Evolutionary conservation across 2,797 vertebrate species (phyloP).

Genomic region (Alca torda): DNA sequence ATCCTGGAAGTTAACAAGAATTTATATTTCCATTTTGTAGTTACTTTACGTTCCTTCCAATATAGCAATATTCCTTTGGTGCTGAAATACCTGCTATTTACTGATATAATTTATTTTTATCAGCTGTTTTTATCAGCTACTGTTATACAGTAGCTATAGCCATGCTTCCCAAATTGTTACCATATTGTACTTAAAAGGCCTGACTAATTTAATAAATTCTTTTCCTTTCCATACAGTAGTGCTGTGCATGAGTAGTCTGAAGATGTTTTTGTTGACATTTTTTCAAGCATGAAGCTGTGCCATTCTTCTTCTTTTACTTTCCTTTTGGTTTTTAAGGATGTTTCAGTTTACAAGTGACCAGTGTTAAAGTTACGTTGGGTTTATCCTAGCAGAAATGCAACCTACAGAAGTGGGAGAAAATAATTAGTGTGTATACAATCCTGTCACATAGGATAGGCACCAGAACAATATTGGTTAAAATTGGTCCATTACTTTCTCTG

Average conservation of each 20-base stretch:
- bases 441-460: neutral
- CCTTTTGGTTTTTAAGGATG: neutral
- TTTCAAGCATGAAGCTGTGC: neutral
- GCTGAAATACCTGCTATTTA: neutral
- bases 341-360: neutral
- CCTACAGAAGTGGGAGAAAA: neutral
- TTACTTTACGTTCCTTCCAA: neutral
- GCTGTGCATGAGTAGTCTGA: neutral
- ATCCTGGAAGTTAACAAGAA: neutral
- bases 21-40: neutral
- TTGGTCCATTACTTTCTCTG: constrained; percentile 26
- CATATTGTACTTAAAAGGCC: neutral
- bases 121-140: neutral
- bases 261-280: neutral
- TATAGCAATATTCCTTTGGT: neutral
- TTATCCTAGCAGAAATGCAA: neutral
- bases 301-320: neutral
- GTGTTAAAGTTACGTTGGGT: neutral
- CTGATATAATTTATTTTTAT: neutral
- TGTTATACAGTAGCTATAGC: neutral
- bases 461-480: constrained; percentile 5
- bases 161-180: neutral
- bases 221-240: neutral
- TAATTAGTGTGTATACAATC: neutral
- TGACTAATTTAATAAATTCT: neutral